Evolutionary conservation across 2,797 vertebrate species (phyloP), one percentile per base, ranked within the genome.

Genomic region (Peromyscus nudipes): DNA sequence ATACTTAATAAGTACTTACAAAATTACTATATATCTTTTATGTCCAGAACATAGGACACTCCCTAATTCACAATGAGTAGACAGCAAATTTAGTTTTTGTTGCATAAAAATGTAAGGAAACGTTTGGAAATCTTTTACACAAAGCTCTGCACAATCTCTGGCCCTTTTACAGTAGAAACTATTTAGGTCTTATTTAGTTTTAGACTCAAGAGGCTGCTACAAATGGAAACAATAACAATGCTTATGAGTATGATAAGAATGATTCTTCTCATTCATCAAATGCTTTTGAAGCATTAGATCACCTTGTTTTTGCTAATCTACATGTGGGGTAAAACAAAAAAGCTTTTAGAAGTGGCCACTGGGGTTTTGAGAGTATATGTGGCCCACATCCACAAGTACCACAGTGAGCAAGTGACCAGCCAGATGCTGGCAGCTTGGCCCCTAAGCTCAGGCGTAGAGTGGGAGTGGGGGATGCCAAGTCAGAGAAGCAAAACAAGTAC

Each of bases 251-350:
- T 11, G 64, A 67, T 46, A 55, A 46, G 17, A 94, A 43, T 27
- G 16, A 55, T 65, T 73, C 16, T 84, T 89, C 81, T 55, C 69
- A 67, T 64, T 94, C 87, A 80, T 16, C 75, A 83, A 92, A 67
- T 73, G 79, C 46, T 83, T 91, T 89, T 76, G 60, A 95, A 97
- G 49, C 14, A 65, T 73, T 90, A 62, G 25, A 25, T 55, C 21
- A 91, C 25, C 23, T 86, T 65, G 34, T 76, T 87, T 93, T 92
- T 49, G 57, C 14, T 34, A 43, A 62, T 31, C 65, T 27, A 34
- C 31, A 1, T 62, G n/a, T 12, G 76, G n/a, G 49, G 3, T 71
- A 69, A 88, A 17, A 83, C 46, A 87, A 62, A 81, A 40, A 21
- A 34, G 69, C 23, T 85, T 65, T 62, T 65, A 52, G 83, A 79